Conservation (phyloP, 1,140 invertebrate species). For the Gyrodactylus bullatarudis region DNA sequence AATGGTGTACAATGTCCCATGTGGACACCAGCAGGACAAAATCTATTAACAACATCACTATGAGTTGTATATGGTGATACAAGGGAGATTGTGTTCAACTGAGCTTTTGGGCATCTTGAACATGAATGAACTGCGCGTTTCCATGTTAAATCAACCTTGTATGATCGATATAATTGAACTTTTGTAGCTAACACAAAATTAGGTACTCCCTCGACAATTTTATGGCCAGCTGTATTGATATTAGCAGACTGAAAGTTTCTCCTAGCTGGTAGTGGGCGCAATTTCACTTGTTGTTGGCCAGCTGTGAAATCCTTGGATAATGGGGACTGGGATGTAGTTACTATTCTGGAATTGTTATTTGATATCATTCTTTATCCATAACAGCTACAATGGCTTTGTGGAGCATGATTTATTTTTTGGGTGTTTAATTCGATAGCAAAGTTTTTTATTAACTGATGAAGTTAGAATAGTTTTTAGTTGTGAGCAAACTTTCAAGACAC, state of each 20-base stretch:
- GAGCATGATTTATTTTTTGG: too few species aligned
- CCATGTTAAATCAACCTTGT: not conserved
- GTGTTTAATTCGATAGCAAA: too few species aligned
- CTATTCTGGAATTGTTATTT: too few species aligned
- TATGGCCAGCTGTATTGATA: not conserved
- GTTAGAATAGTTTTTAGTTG: too few species aligned
- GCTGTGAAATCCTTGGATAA: too few species aligned
- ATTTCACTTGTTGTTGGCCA: too few species aligned
- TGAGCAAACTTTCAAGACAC: too few species aligned
- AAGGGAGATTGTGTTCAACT: not conserved
- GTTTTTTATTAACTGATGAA: too few species aligned
- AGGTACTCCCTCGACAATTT: not conserved
- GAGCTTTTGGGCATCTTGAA: not conserved
- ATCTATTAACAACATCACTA: not conserved
- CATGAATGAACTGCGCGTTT: not conserved
- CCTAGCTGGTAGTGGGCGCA: not conserved
- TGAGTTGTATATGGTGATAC: not conserved
- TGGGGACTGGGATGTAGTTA: too few species aligned
- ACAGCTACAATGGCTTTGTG: too few species aligned
- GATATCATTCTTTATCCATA: too few species aligned
- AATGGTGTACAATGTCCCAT: not conserved
- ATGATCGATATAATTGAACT: not conserved
- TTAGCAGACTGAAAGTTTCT: not conserved
- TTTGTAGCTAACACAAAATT: not conserved
- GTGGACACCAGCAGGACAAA: not conserved